Evolutionary conservation across 2,797 vertebrate species (phyloP).

Genomic region (Bryconaethiops microstoma): DNA sequence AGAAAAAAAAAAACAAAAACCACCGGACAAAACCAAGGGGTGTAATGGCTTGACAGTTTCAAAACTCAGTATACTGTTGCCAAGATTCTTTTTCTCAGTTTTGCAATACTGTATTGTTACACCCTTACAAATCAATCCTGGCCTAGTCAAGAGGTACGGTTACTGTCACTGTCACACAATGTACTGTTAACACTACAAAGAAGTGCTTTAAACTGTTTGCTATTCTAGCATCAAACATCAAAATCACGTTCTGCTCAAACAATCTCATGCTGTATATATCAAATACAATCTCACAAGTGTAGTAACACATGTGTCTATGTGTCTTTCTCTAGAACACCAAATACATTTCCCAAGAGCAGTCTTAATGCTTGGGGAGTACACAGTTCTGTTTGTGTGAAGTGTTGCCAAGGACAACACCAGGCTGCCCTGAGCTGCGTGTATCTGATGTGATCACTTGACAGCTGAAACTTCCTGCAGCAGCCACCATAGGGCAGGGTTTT

Average conservation of each 20-base stretch:
- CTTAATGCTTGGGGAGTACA: conserved; percentile 32
- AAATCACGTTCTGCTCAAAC: not conserved
- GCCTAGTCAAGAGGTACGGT: no score
- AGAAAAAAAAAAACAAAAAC: no score
- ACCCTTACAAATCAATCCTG: no score
- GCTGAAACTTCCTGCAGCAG: conserved; percentile 62
- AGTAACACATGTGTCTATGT: conserved; percentile 26
- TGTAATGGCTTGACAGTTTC: no score
- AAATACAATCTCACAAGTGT: not conserved
- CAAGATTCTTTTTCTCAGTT: no score
- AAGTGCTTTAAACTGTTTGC: not conserved
- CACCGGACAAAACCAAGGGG: no score
- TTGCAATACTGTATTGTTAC: no score
- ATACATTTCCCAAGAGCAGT: conserved; percentile 34
- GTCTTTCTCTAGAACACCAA: conserved; percentile 34
- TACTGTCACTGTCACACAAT: no score
- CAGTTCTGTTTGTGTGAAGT: conserved; percentile 43
- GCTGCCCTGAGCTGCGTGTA: conserved; percentile 5
- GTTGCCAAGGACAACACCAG: conserved; percentile 65
- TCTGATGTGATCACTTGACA: conserved; percentile 45
- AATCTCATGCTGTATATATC: not conserved
- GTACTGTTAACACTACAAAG: no score
- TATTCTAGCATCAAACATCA: not conserved
- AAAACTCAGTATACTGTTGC: no score
- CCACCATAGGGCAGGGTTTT: conserved; percentile 15